phyloP scores from a whole-genome alignment of 2,113 vertebrate genomes.

The Promerops cafer region DNA sequence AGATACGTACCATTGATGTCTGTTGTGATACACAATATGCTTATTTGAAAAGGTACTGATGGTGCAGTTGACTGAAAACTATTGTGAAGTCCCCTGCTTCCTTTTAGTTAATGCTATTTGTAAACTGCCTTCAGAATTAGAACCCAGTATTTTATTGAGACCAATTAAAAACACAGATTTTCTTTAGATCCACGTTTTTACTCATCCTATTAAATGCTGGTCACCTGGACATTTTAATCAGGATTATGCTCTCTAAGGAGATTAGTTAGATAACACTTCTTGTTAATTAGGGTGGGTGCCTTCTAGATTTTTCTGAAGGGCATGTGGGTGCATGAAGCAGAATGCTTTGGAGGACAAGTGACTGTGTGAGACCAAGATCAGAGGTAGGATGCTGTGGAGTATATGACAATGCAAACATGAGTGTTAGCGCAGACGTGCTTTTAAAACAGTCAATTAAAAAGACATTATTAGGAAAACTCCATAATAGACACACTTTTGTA shows the following conservation, averaged over 20 bases:
- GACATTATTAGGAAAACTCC: background rate
- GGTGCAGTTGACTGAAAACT: background rate
- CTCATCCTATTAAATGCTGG: background rate
- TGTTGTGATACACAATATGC: background rate
- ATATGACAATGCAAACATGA: background rate
- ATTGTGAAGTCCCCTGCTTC: background rate
- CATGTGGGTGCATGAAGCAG: background rate
- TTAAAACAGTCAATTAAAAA: background rate
- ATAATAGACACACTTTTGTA: background rate
- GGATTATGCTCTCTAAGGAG: slow-evolving; percentile 35
- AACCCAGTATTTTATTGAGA: background rate
- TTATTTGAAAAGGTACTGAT: background rate
- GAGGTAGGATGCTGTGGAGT: rapidly evolving
- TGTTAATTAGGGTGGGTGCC: slow-evolving; percentile 14
- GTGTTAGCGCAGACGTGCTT: background rate
- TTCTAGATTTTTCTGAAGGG: background rate
- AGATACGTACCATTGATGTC: background rate
- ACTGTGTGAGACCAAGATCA: background rate
- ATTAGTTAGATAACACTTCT: slow-evolving; percentile 8
- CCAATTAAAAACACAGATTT: background rate
- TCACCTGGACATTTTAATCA: slow-evolving; percentile 1
- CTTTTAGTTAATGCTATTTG: background rate
- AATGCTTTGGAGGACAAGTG: background rate
- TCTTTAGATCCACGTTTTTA: background rate
- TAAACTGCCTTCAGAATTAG: background rate